Evolutionary conservation across 1,140 invertebrate genomes (phyloP), one percentile per base, ranked within the genome.

Genomic region (Papilio helenus): DNA sequence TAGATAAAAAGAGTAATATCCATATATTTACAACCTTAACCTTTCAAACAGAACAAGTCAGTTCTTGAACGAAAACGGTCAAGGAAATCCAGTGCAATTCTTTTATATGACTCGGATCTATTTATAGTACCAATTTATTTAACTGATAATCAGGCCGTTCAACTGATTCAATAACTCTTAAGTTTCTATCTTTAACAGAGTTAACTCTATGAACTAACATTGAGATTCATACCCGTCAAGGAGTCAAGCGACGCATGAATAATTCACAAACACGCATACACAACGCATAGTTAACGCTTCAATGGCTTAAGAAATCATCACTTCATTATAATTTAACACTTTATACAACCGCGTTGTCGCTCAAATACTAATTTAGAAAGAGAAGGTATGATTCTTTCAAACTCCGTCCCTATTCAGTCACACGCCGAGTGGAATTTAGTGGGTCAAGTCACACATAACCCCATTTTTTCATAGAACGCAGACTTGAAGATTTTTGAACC

Each of bases 1-100:
- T 39, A 46, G 1, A 46, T 46, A 46, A 51, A 5, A 51, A 51
- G 14, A 4, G 49, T 49, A 16, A 0, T 51, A 51, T 7, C 3
- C n/a, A 51, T 51, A 18, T 5, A 55, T 61, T 23, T 14, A 10
- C 8, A 23, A 61, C 58, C 58, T 23, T 61, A 18, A 61, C 58
- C 23, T 61, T 61, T 61, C 58, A 61, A 61, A 23, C 10, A 12
- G 58, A 61, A 61, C 58, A 61, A 2, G 12, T 61, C 20, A 61
- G 58, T 61, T 58, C 55, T 58, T 61, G 58, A 61, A 26, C 58
- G 10, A 61, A 61, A 61, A 23, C 58, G 58, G 58, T 61, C 58
- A 61, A 61, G 58, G 58, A 61, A 26, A 61, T 26, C 58, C 10
- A 26, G 58, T 61, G 23, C 23, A 61, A 61, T 14, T 26, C 9